Evolutionary conservation across 92 coral and sea anemone species (phyloP).

Genomic region (Ricordea florida): DNA sequence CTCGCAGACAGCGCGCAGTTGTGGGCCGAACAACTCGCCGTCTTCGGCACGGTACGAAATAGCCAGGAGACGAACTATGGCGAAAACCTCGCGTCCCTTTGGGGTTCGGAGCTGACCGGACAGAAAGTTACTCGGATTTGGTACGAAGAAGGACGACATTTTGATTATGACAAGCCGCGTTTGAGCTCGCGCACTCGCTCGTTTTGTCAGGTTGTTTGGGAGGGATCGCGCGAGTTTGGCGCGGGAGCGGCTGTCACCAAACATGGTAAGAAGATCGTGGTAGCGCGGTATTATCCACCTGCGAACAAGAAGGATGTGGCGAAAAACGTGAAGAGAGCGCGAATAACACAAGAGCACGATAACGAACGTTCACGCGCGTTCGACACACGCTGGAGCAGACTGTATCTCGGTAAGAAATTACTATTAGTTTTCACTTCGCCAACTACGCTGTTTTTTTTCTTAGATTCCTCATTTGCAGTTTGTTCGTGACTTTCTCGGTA

Average conservation of each 20-base stretch:
- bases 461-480: slow-evolving; percentile 15
- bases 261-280: slow-evolving; percentile 90
- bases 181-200: slow-evolving; percentile 84
- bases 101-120: slow-evolving; percentile 97
- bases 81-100: slow-evolving; percentile 87
- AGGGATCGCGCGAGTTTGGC: slow-evolving; percentile 88
- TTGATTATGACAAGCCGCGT: slow-evolving; percentile 64
- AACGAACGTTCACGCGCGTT: slow-evolving; percentile 19
- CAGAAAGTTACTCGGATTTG: slow-evolving; percentile 88
- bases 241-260: slow-evolving; percentile 84
- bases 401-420: slow-evolving; percentile 61
- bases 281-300: slow-evolving; percentile 92
- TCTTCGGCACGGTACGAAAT: slow-evolving; percentile 66
- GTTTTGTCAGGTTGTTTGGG: slow-evolving; percentile 96
- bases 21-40: slow-evolving; percentile 97
- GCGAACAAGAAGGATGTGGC: slow-evolving; percentile 65
- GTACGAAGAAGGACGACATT: slow-evolving; percentile 90
- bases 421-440: background rate
- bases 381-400: slow-evolving; percentile 38
- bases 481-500: background rate
- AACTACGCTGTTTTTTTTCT: slow-evolving; percentile 27
- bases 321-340: slow-evolving; percentile 63
- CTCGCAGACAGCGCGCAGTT: slow-evolving; percentile 95
- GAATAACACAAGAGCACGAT: slow-evolving; percentile 4
- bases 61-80: slow-evolving; percentile 79